Evolutionary conservation across 2,113 vertebrate species (phyloP).

Genomic region (Motacilla alba): DNA sequence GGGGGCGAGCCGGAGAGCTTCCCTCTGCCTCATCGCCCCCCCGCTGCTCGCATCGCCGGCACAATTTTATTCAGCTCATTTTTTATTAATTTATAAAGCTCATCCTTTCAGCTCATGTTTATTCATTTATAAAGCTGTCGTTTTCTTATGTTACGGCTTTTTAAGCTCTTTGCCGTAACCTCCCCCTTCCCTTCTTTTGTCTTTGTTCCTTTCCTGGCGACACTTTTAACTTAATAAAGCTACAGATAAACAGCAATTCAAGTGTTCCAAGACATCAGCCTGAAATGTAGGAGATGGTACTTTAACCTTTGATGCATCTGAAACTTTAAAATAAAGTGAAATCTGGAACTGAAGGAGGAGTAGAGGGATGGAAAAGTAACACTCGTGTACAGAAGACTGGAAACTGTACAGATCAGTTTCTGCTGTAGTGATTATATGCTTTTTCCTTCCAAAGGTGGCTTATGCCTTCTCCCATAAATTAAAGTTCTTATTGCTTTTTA

Average conservation of each 20-base stretch:
- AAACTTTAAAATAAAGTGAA: neutral
- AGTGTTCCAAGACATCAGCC: rapidly evolving
- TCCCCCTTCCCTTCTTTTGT: rapidly evolving
- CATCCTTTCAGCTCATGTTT: neutral
- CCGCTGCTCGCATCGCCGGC: rapidly evolving
- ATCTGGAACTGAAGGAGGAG: neutral
- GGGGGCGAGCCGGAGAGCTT: no score
- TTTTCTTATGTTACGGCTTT: neutral
- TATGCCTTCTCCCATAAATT: no score
- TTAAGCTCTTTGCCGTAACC: neutral
- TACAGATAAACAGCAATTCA: neutral
- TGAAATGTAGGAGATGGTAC: neutral
- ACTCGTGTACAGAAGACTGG: neutral
- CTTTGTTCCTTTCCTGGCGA: neutral
- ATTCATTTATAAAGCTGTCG: neutral
- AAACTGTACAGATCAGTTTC: neutral
- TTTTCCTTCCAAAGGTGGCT: neutral
- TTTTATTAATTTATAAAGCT: neutral
- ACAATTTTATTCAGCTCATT: neutral
- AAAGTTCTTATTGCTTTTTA: neutral
- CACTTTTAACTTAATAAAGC: neutral
- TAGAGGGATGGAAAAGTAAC: neutral
- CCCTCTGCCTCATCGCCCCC: rapidly evolving
- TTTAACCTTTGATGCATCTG: neutral
- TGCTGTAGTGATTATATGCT: rapidly evolving